Base-by-base conservation (phyloP, 2,888 invertebrate genomes). In the Rotaria sp. region DNA sequence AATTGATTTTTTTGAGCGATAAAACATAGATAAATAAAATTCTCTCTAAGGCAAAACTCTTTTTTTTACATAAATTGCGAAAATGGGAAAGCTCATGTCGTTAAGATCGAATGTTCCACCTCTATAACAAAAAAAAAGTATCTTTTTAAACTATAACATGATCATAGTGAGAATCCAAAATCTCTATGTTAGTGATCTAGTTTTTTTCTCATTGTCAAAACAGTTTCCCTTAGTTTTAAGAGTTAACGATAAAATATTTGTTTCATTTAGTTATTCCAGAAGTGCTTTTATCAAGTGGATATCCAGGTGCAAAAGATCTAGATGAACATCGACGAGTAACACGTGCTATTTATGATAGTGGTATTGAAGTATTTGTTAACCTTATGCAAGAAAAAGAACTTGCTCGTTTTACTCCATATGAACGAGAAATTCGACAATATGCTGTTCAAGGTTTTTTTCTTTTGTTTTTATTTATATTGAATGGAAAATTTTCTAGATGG, bases 321-420 rank as follows among this genome's bases (percentile, higher is more conserved):
- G 45, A 24, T 80, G 45, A 45, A n/a, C 41, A 80, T 24, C 24
- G 24, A 45, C 11, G 45, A n/a, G 15, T 80, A 45, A 80, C 41
- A 15, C 41, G 80, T 3, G 13, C 45, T n/a, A 45, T 80, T 13
- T 80, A 45, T n/a, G 80, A 80, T 80, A 45, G 45, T n/a, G 80
- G 45, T n/a, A 80, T 80, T n/a, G 45, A 80, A 45, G 45, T 80
- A 45, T 80, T 80, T 45, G 80, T 80, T n/a, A 80, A 80, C 45
- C 80, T 80, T 15, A 80, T 80, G 80, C n/a, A 26, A 45, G n/a
- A n/a, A 45, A 11, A 11, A 45, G 80, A 80, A 45, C 26, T 80
- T 10, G 26, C 5, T n/a, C 80, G 7, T 80, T 80, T 45, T n/a
- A 45, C 26, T 15, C 80, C 80, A 11, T 80, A 45, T 35, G 80